Evolutionary conservation across 2,797 vertebrate genomes (phyloP).

Genomic region (Brotula barbata): DNA sequence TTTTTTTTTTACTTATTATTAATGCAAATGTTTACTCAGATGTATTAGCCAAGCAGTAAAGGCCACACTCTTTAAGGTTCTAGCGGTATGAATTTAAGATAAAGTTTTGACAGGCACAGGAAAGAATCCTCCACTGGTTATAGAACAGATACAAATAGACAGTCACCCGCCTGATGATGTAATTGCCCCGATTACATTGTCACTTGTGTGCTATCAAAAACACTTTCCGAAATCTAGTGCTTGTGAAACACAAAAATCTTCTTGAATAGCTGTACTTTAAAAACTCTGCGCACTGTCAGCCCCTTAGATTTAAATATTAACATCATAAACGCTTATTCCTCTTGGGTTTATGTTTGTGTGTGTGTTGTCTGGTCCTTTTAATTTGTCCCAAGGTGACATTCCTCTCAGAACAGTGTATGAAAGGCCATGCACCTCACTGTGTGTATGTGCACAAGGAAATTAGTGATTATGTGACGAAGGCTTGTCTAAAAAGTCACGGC

Average conservation of each 20-base stretch:
- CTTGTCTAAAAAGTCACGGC: conserved; percentile 71
- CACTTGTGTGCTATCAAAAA: conserved; percentile 25
- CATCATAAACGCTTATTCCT: conserved; percentile 57
- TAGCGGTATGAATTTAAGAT: conserved; percentile 46
- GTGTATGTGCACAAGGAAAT: background rate
- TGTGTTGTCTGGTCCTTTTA: conserved; percentile 57
- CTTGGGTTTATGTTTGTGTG: conserved; percentile 14
- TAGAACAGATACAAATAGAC: conserved; percentile 14
- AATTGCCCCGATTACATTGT: conserved; percentile 32
- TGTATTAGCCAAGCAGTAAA: conserved; percentile 27
- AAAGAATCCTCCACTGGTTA: conserved; percentile 35
- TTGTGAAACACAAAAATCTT: conserved; percentile 53
- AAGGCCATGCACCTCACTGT: conserved; percentile 33
- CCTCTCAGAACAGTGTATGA: conserved; percentile 58
- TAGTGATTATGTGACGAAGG: conserved; percentile 40
- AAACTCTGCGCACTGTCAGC: conserved; percentile 53
- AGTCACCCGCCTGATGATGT: conserved; percentile 7
- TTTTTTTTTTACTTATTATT: conserved; percentile 31
- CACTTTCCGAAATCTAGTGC: conserved; percentile 11
- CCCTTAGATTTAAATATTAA: conserved; percentile 50
- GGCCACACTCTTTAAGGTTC: conserved; percentile 31
- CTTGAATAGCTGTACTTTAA: conserved; percentile 64
- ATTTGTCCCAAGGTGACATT: conserved; percentile 72
- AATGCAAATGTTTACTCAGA: conserved; percentile 49
- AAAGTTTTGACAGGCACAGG: conserved; percentile 35